phyloP scores from a whole-genome alignment of 2,113 vertebrate species.

The Lanius collurio region DNA sequence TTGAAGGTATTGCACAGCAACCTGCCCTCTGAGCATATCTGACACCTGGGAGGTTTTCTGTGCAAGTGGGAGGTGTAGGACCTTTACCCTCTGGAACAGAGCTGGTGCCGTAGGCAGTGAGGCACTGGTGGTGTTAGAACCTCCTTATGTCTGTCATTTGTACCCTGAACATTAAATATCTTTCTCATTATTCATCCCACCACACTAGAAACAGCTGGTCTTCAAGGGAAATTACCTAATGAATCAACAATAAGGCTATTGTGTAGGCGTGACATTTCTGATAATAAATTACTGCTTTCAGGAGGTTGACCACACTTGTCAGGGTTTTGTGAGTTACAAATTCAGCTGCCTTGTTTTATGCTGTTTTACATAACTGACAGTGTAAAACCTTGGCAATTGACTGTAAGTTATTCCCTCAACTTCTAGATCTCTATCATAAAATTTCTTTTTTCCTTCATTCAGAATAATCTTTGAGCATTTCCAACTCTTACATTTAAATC shows the following conservation, averaged over 20 bases:
- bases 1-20: slow-evolving; percentile 59
- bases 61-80: slow-evolving; percentile 73
- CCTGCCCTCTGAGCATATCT: slow-evolving; percentile 54
- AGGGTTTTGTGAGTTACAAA: slow-evolving; percentile 62
- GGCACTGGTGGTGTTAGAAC: slow-evolving; percentile 51
- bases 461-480: background rate
- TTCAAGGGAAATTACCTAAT: slow-evolving; percentile 84
- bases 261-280: slow-evolving; percentile 83
- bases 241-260: slow-evolving; percentile 79
- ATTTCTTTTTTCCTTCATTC: background rate
- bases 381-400: slow-evolving; percentile 1
- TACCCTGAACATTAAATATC: slow-evolving; percentile 73
- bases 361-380: slow-evolving; percentile 59
- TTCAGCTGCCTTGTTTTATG: slow-evolving; percentile 66
- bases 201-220: slow-evolving; percentile 87
- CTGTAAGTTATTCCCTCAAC: background rate
- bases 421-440: background rate
- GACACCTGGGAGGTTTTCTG: slow-evolving; percentile 72
- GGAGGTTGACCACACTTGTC: slow-evolving; percentile 73
- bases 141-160: slow-evolving; percentile 65
- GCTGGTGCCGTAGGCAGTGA: slow-evolving; percentile 69
- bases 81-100: slow-evolving; percentile 66
- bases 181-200: slow-evolving; percentile 83
- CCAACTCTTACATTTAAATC: background rate
- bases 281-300: slow-evolving; percentile 78